These are phyloP conservation scores for Enteromius viviparus DNA, from an alignment of 2,797 vertebrate species.

Conservation along the genomic window DNA sequence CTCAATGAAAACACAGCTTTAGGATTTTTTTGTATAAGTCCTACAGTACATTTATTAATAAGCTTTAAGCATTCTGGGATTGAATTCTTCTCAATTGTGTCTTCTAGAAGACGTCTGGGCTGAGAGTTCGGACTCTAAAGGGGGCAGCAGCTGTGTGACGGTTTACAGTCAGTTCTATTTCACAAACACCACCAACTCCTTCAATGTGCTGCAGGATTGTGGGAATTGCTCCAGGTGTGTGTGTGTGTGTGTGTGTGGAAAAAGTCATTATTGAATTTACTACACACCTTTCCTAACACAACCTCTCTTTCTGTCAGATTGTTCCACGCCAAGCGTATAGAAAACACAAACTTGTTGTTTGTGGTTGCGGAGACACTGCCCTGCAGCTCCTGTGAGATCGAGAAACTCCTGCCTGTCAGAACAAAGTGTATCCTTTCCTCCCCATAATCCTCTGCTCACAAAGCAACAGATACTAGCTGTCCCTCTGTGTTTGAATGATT, in stretches of 20 bases:
- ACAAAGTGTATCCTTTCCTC: slow-evolving; percentile 93
- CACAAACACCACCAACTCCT: slow-evolving; percentile 90
- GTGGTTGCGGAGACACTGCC: slow-evolving; percentile 96
- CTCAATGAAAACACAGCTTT: neutral
- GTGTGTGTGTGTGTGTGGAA: slow-evolving; percentile 56
- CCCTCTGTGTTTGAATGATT: slow-evolving; percentile 1
- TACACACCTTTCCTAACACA: neutral
- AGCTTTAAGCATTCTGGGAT: neutral
- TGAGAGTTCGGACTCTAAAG: slow-evolving; percentile 84
- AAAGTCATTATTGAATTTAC: neutral
- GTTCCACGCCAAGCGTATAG: slow-evolving; percentile 91
- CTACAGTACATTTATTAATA: neutral
- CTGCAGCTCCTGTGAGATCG: slow-evolving; percentile 93
- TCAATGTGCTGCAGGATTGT: slow-evolving; percentile 95
- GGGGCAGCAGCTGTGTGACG: slow-evolving; percentile 91
- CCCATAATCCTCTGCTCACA: neutral
- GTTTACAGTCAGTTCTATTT: slow-evolving; percentile 98
- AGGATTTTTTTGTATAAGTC: neutral
- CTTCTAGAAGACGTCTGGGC: slow-evolving; percentile 78
- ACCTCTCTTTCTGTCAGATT: slow-evolving; percentile 75
- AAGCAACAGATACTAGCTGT: neutral
- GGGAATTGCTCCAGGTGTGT: slow-evolving; percentile 93
- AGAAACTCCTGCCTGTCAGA: slow-evolving; percentile 88
- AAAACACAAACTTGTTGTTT: slow-evolving; percentile 94
- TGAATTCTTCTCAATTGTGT: slow-evolving; percentile 58